Evolutionary conservation across 2,113 vertebrate genomes (phyloP).

Genomic region (Tapirus terrestris): DNA sequence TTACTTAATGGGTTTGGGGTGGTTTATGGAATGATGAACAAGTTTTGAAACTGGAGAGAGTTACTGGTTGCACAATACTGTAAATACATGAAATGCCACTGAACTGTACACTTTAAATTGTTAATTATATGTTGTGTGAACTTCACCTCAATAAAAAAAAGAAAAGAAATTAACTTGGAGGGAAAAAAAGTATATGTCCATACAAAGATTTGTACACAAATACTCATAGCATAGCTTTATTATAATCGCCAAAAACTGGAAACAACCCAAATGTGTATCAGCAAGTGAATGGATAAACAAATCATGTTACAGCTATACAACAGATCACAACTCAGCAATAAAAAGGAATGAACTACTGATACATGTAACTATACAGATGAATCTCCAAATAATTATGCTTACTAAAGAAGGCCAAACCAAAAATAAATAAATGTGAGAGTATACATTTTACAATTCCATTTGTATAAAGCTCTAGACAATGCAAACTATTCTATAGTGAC

Average conservation of each 20-base stretch:
- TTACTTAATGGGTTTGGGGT: neutral
- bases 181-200: neutral
- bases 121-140: neutral
- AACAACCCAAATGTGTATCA: neutral
- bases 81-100: slow-evolving; percentile 28
- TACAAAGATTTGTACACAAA: slow-evolving; percentile 13
- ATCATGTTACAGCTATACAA: neutral
- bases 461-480: slow-evolving; percentile 46
- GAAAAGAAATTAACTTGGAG: neutral
- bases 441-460: neutral
- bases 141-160: neutral
- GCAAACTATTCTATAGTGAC: slow-evolving; percentile 1
- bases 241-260: neutral
- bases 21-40: neutral
- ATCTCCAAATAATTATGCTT: slow-evolving; percentile 18
- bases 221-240: slow-evolving; percentile 14
- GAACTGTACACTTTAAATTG: neutral
- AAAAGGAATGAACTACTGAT: neutral
- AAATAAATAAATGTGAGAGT: slow-evolving; percentile 39
- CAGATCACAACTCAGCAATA: neutral
- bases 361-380: neutral
- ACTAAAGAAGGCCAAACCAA: neutral
- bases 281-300: slow-evolving; percentile 6
- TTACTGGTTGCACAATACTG: neutral
- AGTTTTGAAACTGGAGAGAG: slow-evolving; percentile 26